phyloP scores from a whole-genome alignment of 2,888 invertebrate genomes.

The Holacanthella duospinosa region DNA sequence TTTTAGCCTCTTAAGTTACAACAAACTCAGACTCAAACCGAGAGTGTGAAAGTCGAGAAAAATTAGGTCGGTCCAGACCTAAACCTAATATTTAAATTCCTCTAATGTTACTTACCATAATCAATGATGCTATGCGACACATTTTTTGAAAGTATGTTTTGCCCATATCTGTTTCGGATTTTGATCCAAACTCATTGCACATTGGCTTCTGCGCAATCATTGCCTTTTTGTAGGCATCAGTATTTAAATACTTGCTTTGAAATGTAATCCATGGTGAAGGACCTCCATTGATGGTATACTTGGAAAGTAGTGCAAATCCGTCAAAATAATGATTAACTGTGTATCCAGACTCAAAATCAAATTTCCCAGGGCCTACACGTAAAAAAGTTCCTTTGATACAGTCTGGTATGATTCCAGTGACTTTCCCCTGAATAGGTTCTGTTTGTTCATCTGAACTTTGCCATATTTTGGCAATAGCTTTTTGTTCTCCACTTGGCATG shows the following conservation, averaged over 20 bases:
- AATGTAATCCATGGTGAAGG: slow-evolving; percentile 35
- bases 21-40: no score
- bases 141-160: slow-evolving; percentile 2
- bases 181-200: slow-evolving; percentile 45
- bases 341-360: slow-evolving; percentile 40
- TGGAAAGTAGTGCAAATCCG: slow-evolving; percentile 44
- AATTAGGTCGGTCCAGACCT: no score
- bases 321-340: slow-evolving; percentile 45
- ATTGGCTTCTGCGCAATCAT: slow-evolving; percentile 43
- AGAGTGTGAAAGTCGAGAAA: no score
- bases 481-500: no score
- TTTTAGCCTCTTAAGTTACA: no score
- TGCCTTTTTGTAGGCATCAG: slow-evolving; percentile 44
- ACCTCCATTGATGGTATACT: slow-evolving; percentile 39
- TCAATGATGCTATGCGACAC: background rate
- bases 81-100: no score
- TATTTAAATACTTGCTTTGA: slow-evolving; percentile 42
- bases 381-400: slow-evolving; percentile 44
- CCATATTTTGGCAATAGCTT: background rate
- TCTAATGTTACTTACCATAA: slow-evolving; percentile 1
- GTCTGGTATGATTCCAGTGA: slow-evolving; percentile 40
- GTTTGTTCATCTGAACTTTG: slow-evolving; percentile 9
- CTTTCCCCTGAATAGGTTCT: slow-evolving; percentile 6
- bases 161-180: background rate
- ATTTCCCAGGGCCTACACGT: slow-evolving; percentile 46